These are phyloP conservation scores for Pachypsylla venusta DNA, from an alignment of 1,140 invertebrate genomes.

Conservation along the genomic window DNA sequence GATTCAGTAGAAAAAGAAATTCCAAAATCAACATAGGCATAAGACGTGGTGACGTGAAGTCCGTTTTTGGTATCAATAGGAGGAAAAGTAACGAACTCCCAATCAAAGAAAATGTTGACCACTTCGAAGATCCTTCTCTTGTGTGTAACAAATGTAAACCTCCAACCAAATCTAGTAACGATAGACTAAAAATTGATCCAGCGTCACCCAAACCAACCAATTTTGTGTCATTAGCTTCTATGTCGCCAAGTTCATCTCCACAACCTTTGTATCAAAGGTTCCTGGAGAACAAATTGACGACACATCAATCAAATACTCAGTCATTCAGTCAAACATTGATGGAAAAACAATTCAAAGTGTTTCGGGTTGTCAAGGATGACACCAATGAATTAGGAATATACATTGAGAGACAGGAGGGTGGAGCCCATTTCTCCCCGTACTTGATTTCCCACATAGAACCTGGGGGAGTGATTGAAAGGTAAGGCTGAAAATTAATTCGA, in stretches of 20 bases:
- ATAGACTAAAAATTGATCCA: background rate
- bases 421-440: slow-evolving; percentile 33
- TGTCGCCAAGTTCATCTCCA: background rate
- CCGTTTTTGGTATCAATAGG: slow-evolving; percentile 9
- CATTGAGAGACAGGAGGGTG: slow-evolving; percentile 38
- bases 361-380: slow-evolving; percentile 28
- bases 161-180: background rate
- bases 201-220: background rate
- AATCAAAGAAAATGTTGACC: background rate
- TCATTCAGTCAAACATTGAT: background rate
- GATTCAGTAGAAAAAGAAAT: slow-evolving; percentile 22
- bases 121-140: slow-evolving; percentile 11
- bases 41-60: slow-evolving; percentile 18
- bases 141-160: slow-evolving; percentile 19
- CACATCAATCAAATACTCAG: background rate
- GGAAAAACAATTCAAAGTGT: slow-evolving; percentile 24
- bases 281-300: slow-evolving; percentile 12
- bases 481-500: too few species aligned
- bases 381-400: slow-evolving; percentile 39
- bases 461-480: slow-evolving; percentile 42
- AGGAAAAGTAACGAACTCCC: background rate
- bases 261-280: slow-evolving; percentile 17
- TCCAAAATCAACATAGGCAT: slow-evolving; percentile 21
- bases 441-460: slow-evolving; percentile 42
- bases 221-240: background rate